Evolutionary conservation across 1,140 invertebrate species (phyloP), one percentile per base, ranked within the genome.

Genomic region (Eumaeus atala): DNA sequence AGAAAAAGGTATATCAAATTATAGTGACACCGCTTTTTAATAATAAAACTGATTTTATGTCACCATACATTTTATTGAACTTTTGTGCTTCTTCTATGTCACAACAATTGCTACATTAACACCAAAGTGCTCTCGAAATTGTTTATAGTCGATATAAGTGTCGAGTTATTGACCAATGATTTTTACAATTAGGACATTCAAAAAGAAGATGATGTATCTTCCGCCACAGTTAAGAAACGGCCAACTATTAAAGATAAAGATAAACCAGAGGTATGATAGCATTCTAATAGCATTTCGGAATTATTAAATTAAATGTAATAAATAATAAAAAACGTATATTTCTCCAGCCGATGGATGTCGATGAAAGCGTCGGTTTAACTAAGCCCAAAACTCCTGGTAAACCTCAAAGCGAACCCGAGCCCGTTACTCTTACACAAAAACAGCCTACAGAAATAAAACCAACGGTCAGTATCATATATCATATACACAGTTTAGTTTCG

Each of bases 381-480:
- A 83, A 84, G 48, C 82, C 77, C 17, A 85, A 84, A 67, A 55
- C 71, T 49, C 72, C 80, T 21, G 64, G 59, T 21, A 82, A 87
- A 55, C 77, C 84, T 54, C 75, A 67, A 37, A 57, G 75, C 56
- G 74, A 74, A 61, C 80, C 82, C 52, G 84, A 87, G 70, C 78
- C 85, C 0, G 81, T 84, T 58, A 76, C 76, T 61, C 72, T 85
- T 36, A 83, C 81, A 75, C 84, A 87, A 62, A 87, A 83, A 77
- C 84, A 77, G 70, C 82, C 84, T 6, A 77, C 84, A 48, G 76
- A 85, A 63, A 82, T 73, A 36, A 77, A 78, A 58, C 84, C 74
- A 11, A 87, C 84, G 84, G 84, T 87, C 69, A 21, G 81, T 87
- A 83, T 51, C 34, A 28, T 0, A 64, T n/a, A 52, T 11, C 21